A percentile compares a stretch with the other conserved stretches of the same genome.
Evolutionary conservation across 2,797 vertebrate genomes (phyloP).

Genomic region (Cirrhinus molitorella): DNA sequence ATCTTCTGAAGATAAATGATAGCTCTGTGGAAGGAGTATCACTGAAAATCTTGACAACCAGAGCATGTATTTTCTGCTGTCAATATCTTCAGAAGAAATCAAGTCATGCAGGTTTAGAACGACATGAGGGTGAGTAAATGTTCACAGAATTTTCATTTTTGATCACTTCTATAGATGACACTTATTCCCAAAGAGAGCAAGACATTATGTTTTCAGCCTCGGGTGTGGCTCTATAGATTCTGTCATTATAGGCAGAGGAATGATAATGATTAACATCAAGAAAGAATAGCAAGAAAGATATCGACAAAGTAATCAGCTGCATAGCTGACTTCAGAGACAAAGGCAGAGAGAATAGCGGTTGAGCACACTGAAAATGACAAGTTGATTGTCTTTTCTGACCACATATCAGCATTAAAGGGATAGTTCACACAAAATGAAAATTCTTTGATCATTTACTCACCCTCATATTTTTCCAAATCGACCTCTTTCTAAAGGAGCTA

Average conservation of each 20-base stretch:
- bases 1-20: not conserved
- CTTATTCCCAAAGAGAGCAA: not conserved
- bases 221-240: not conserved
- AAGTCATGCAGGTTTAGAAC: not conserved
- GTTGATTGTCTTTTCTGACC: slow-evolving; percentile 9
- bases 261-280: slow-evolving; percentile 24
- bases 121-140: not conserved
- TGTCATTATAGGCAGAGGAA: slow-evolving; percentile 10
- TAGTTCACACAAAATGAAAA: not conserved
- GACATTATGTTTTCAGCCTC: not conserved
- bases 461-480: not conserved
- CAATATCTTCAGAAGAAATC: not conserved
- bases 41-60: not conserved
- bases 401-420: not conserved
- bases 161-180: not conserved
- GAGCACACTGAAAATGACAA: slow-evolving; percentile 7
- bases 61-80: not conserved
- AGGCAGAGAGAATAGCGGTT: not conserved
- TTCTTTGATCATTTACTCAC: not conserved
- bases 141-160: not conserved
- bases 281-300: slow-evolving; percentile 13
- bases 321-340: slow-evolving; percentile 5
- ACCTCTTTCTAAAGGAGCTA: not conserved
- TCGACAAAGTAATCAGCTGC: slow-evolving; percentile 29
- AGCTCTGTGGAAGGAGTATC: no score